Evolutionary conservation across 2,888 invertebrate species (phyloP).

Genomic region (Xanthia togata): DNA sequence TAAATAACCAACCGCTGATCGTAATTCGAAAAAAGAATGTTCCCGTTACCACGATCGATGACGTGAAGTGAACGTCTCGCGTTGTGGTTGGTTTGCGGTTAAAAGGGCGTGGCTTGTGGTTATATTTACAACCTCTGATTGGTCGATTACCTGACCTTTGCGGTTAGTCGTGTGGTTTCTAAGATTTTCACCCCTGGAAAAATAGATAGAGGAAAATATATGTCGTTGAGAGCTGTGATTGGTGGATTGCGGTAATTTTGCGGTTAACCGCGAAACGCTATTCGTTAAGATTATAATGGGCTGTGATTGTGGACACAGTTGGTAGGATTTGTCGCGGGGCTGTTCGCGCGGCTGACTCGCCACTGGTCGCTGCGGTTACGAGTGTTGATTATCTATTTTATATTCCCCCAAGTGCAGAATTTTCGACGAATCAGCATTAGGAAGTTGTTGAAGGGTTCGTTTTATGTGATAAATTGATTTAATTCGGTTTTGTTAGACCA

Average conservation of each 20-base stretch:
- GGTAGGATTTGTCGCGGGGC: conserved; percentile 81
- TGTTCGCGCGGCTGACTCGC: conserved; percentile 70
- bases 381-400: conserved; percentile 67
- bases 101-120: conserved; percentile 92
- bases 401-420: conserved; percentile 55
- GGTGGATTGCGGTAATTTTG: conserved; percentile 85
- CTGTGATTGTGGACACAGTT: conserved; percentile 75
- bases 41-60: conserved; percentile 84
- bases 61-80: conserved; percentile 87
- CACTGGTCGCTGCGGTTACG: conserved; percentile 66
- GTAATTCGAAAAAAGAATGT: conserved; percentile 83
- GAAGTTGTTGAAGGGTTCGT: conserved; percentile 49
- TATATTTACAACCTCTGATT: conserved; percentile 90
- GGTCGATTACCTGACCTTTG: conserved; percentile 91
- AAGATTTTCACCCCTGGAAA: conserved; percentile 90
- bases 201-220: conserved; percentile 89
- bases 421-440: conserved; percentile 59
- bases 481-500: conserved; percentile 11
- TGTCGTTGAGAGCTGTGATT: conserved; percentile 80
- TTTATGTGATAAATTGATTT: conserved; percentile 34
- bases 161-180: conserved; percentile 91
- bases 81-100: conserved; percentile 92
- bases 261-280: conserved; percentile 88
- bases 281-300: conserved; percentile 89
- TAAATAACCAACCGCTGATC: conserved; percentile 72